A percentile compares a stretch with the other conserved stretches of the same genome.
phyloP scores from a whole-genome alignment of 1,140 invertebrate species.

The Dreissena rostriformis region DNA sequence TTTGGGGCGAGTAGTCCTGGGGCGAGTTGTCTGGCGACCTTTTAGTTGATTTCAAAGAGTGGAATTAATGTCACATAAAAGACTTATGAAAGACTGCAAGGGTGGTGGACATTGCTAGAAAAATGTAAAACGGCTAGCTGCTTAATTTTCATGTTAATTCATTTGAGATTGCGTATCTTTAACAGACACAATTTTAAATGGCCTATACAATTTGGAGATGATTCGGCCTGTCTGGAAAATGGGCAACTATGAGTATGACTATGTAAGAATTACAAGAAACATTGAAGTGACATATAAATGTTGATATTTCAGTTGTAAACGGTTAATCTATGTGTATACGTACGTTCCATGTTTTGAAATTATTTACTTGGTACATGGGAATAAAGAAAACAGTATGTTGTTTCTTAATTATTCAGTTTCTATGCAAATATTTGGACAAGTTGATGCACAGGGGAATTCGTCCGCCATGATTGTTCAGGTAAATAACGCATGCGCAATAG shows the following conservation, averaged over 20 bases:
- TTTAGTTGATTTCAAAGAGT: too few relatives aligned
- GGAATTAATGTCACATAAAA: too few relatives aligned
- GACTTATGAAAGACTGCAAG: too few relatives aligned
- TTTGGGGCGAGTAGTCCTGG: too few relatives aligned
- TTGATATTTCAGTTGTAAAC: background rate
- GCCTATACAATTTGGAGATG: too few relatives aligned
- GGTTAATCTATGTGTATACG: background rate
- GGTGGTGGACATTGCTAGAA: too few relatives aligned
- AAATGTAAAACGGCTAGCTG: too few relatives aligned
- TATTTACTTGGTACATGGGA: background rate
- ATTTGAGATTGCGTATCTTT: too few relatives aligned
- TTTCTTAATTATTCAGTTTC: background rate
- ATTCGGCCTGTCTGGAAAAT: background rate
- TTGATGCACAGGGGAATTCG: slow-evolving; percentile 19
- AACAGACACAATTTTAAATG: too few relatives aligned
- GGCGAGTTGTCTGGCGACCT: too few relatives aligned
- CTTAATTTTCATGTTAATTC: too few relatives aligned
- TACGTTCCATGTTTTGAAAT: slow-evolving; percentile 3
- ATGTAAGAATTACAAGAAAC: background rate
- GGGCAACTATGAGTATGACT: background rate
- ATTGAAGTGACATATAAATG: slow-evolving; percentile 1
- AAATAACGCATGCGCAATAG: slow-evolving; percentile 44
- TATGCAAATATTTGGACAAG: slow-evolving; percentile 21
- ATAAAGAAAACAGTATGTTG: background rate
- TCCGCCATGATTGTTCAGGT: slow-evolving; percentile 57